Evolutionary conservation across 2,888 invertebrate genomes (phyloP), one percentile per base, ranked within the genome.

Genomic region (Xanthia icteritia): DNA sequence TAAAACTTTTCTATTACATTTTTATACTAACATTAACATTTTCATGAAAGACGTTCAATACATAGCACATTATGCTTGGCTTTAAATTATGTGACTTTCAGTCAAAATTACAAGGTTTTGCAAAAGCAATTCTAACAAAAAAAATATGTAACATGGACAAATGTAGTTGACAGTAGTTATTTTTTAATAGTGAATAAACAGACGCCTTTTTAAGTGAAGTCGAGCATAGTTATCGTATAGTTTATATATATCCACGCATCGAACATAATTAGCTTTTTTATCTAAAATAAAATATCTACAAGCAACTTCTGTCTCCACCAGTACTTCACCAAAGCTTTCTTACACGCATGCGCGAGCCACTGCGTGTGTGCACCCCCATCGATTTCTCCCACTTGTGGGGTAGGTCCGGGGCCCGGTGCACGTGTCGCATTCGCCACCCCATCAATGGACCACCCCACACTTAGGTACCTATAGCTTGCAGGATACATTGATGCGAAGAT

Each of bases 361-460:
- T 93, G 93, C 93, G 93, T 92, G 92, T 90, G 89, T 91, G 88
- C 89, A 83, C 89, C 89, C 89, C 90, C 94, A 96, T 96, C 94
- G 95, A 94, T 94, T 91, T 86, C 83, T 85, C 90, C 89, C 94
- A 95, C 92, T 94, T 90, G 93, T 96, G 94, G 92, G 96, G 94
- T 95, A 96, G 96, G 95, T 95, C 95, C 91, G 89, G 94, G 89
- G 78, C 54, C 51, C 63, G 67, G n/a, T 86, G 90, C 95, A 94
- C 94, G 94, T 86, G 87, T 77, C 85, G 80, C 87, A 84, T 70
- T 92, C 84, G 36, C 72, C 84, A 72, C 81, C 84, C 73, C 31
- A 84, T 91, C 87, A 91, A 92, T 93, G 92, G 84, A 88, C 89
- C 87, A 86, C 88, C 65, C 60, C 60, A 77, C 73, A 69, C 69